phyloP scores from a whole-genome alignment of 2,888 invertebrate genomes.

The Ptychoptera albimana region DNA sequence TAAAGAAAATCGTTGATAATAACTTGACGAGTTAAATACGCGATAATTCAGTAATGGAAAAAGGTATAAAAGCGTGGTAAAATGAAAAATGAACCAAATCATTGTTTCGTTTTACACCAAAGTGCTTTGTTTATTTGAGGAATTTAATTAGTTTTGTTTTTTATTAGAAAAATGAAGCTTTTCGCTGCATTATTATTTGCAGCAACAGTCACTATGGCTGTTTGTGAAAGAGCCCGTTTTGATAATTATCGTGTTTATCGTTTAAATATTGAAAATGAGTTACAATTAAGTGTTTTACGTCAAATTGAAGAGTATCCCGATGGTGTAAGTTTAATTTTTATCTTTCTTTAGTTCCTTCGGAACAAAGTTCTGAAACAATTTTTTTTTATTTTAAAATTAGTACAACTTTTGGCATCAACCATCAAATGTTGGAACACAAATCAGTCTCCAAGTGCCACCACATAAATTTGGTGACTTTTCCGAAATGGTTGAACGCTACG shows the following conservation, averaged over 20 bases:
- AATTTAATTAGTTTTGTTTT: too few species aligned
- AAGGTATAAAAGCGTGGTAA: too few species aligned
- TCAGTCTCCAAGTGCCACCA: conserved; percentile 4
- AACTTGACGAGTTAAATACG: too few species aligned
- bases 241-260: conserved; percentile 2
- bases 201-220: too few species aligned
- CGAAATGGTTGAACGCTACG: conserved; percentile 4
- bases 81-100: too few species aligned
- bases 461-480: conserved; percentile 6
- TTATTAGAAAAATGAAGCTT: too few species aligned
- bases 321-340: background rate
- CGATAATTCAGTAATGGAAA: too few species aligned
- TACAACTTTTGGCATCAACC: conserved; percentile 1
- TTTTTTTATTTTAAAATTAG: background rate
- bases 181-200: too few species aligned
- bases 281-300: background rate
- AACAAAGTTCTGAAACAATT: background rate
- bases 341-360: background rate
- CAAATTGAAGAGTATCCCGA: background rate
- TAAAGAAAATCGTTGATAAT: too few species aligned
- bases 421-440: background rate
- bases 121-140: too few species aligned
- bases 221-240: background rate
- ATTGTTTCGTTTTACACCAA: too few species aligned
- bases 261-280: conserved; percentile 1